Evolutionary conservation across 2,113 vertebrate species (phyloP).

Genomic region (Phyllostomus discolor): DNA sequence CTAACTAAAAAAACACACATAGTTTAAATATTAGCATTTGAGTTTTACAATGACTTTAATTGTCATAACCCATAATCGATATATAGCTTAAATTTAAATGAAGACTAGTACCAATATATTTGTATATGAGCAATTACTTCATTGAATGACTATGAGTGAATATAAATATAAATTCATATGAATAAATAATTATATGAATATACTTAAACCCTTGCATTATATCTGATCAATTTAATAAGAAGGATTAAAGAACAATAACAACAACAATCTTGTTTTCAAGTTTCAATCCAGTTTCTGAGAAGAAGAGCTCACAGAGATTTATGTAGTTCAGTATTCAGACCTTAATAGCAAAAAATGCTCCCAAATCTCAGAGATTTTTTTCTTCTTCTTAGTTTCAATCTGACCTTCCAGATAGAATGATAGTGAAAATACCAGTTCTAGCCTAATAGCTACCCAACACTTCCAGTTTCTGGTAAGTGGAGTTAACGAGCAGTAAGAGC

Average conservation of each 20-base stretch:
- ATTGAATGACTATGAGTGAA: not conserved
- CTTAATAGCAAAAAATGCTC: not conserved
- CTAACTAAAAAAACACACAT: not conserved
- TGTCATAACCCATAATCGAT: not conserved
- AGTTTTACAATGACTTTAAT: not conserved
- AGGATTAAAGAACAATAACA: not conserved
- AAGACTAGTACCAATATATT: not conserved
- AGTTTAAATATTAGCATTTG: not conserved
- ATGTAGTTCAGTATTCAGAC: not conserved
- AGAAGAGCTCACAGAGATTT: not conserved
- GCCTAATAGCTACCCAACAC: not conserved
- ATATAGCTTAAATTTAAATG: not conserved
- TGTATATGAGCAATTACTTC: not conserved
- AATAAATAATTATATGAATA: not conserved
- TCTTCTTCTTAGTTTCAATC: not conserved
- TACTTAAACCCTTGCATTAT: not conserved
- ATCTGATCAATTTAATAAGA: not conserved
- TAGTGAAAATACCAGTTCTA: not conserved
- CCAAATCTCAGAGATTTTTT: not conserved
- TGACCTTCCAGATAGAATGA: not conserved
- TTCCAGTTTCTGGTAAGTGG: not conserved
- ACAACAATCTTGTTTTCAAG: not conserved
- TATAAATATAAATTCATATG: not conserved
- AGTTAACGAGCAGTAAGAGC: not conserved
- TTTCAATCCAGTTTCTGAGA: not conserved